Evolutionary conservation across 1,140 invertebrate genomes (phyloP), one percentile per base, ranked within the genome.

Genomic region (Dinoponera quadriceps): DNA sequence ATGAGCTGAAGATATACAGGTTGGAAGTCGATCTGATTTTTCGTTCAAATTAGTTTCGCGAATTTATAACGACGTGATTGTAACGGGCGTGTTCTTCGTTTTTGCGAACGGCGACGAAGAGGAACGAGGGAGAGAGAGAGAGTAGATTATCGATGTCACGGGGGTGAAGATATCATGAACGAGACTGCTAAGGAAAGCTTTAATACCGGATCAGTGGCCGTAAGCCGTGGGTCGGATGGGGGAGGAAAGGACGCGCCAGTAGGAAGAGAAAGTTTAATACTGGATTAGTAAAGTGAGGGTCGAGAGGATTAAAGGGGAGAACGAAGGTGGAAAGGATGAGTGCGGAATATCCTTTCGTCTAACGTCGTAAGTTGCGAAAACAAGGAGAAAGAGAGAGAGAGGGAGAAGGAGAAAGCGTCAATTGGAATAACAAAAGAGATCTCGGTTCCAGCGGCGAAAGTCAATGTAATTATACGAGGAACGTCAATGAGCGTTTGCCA

Each of bases 181-280:
- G 49, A 84, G 65, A 13, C 27, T 38, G 20, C 82, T 69, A 69
- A 62, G 27, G 68, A 77, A 57, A 72, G 69, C 65, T 81, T 74
- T 74, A 81, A 81, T 80, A 29, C 54, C 1, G 69, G 85, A 81
- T 86, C 54, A 71, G 63, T 69, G 18, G 14, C 75, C 57, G 18
- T 80, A 80, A 80, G 65, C 75, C 25, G 18, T 14, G 38, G 22
- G 44, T 78, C 49, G 18, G 33, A 20, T 69, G 20, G 75, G 20
- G 75, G 55, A 80, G 71, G 54, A 65, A 71, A 22, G 16, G 29
- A 51, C 48, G 18, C 73, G 20, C n/a, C 55, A 29, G 18, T 27
- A n/a, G 54, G 22, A 66, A 49, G 38, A 57, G 54, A 68, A 83
- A 78, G 73, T 78, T 78, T 83, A 83, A 83, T 78, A 66, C 62